These are phyloP conservation scores for Pentamera pediparva DNA, from an alignment of 53 echinoderm and acorn worm species.

Conservation along the genomic window DNA sequence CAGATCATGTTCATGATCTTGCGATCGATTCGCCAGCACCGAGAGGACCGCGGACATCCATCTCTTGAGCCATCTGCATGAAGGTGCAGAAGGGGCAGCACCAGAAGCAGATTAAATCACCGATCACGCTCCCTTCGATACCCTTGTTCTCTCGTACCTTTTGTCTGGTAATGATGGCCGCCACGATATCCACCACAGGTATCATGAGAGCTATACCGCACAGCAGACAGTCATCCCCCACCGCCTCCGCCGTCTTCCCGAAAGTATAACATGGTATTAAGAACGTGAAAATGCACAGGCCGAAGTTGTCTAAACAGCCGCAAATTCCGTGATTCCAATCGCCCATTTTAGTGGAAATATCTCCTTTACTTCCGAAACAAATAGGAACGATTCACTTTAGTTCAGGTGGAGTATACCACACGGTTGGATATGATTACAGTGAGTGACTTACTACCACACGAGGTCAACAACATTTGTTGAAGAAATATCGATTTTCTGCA, in stretches of 20 bases:
- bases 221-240: slow-evolving; percentile 96
- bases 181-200: slow-evolving; percentile 86
- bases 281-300: slow-evolving; percentile 92
- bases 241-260: slow-evolving; percentile 87
- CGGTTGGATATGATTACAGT: too few species aligned
- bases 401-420: too few species aligned
- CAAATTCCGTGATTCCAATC: slow-evolving; percentile 91
- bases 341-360: slow-evolving; percentile 86
- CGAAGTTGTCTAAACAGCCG: slow-evolving; percentile 94
- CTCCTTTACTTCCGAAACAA: too few species aligned
- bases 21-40: slow-evolving; percentile 92
- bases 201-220: slow-evolving; percentile 80
- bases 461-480: too few species aligned
- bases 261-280: slow-evolving; percentile 91
- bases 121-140: slow-evolving; percentile 80
- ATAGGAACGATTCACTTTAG: too few species aligned
- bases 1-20: slow-evolving; percentile 77
- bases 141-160: slow-evolving; percentile 95
- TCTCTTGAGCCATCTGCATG: slow-evolving; percentile 81
- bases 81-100: slow-evolving; percentile 88
- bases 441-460: too few species aligned
- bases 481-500: too few species aligned
- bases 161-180: slow-evolving; percentile 67
- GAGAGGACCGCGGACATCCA: slow-evolving; percentile 76
- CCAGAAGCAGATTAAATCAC: slow-evolving; percentile 76